These are phyloP conservation scores for Amblyornis subalaris DNA, from an alignment of 2,113 vertebrate species.

Conservation along the genomic window DNA sequence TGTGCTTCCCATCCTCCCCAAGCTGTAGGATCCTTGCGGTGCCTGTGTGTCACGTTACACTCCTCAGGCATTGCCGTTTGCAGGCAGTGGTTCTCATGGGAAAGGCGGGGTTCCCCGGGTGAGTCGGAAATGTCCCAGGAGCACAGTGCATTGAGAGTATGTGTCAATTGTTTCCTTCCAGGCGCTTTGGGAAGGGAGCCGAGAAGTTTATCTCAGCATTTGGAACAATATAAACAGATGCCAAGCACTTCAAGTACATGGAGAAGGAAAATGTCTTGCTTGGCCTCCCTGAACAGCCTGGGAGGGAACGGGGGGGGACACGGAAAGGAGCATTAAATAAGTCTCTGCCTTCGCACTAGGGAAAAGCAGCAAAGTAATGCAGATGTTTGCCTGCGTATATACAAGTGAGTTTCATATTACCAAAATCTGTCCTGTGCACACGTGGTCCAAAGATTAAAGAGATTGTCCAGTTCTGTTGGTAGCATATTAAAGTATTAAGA, in stretches of 20 bases:
- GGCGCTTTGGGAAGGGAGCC: constrained; percentile 57
- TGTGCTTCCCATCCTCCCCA: neutral
- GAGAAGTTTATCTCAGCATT: constrained; percentile 57
- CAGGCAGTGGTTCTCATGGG: constrained; percentile 68
- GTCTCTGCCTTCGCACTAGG: neutral
- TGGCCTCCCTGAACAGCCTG: neutral
- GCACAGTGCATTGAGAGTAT: constrained; percentile 55
- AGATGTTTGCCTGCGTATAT: neutral
- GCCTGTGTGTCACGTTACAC: neutral
- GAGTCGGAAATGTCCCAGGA: constrained; percentile 65
- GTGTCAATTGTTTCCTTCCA: constrained; percentile 78
- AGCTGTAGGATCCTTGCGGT: accelerated
- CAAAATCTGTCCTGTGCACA: constrained; percentile 8
- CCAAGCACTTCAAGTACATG: constrained; percentile 26
- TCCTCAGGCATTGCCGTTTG: neutral
- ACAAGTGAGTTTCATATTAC: neutral
- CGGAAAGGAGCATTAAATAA: neutral
- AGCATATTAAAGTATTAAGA: constrained; percentile 51
- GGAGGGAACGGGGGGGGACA: too few relatives aligned
- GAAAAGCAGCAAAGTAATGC: neutral
- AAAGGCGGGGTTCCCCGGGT: constrained; percentile 57
- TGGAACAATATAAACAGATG: constrained; percentile 24
- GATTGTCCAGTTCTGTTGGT: constrained; percentile 38
- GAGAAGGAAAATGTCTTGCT: neutral
- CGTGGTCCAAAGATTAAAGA: constrained; percentile 50